Percentiles rank a stretch among this genome's conserved stretches.
These are phyloP conservation scores for Darevskia mixta DNA, from an alignment of 2,797 vertebrate genomes.

Conservation along the genomic window DNA sequence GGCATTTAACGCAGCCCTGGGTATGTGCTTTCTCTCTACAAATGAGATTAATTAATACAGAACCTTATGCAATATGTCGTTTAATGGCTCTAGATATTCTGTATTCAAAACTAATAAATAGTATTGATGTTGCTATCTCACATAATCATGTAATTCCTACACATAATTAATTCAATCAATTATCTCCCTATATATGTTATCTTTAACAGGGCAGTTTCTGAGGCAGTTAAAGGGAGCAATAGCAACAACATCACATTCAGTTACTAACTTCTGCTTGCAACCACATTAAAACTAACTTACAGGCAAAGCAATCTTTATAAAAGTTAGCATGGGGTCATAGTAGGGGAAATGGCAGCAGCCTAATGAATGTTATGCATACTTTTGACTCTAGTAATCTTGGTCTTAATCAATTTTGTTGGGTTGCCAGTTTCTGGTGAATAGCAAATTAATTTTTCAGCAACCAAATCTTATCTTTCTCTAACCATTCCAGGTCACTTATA, in stretches of 20 bases:
- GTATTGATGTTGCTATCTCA: conserved; percentile 32
- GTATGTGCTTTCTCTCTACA: neutral
- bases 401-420: neutral
- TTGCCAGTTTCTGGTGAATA: neutral
- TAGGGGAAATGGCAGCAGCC: neutral
- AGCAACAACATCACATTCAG: conserved; percentile 15
- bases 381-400: neutral
- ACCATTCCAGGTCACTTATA: neutral
- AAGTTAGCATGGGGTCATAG: neutral
- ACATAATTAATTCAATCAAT: conserved; percentile 71
- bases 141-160: conserved; percentile 57
- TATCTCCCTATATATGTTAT: conserved; percentile 43
- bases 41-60: conserved; percentile 25
- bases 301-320: conserved; percentile 26
- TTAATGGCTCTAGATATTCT: conserved; percentile 33
- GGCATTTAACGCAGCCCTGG: conserved; percentile 39
- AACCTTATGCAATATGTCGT: neutral
- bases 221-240: conserved; percentile 30
- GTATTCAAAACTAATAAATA: neutral
- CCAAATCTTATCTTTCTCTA: neutral
- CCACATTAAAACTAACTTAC: neutral
- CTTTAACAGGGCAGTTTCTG: conserved; percentile 27
- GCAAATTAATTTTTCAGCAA: neutral
- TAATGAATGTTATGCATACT: neutral
- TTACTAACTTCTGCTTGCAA: conserved; percentile 42